Percentiles rank a stretch among this genome's conserved stretches.
Evolutionary conservation across 2,797 vertebrate genomes (phyloP).

Genomic region (Lepilemur septentrionalis): DNA sequence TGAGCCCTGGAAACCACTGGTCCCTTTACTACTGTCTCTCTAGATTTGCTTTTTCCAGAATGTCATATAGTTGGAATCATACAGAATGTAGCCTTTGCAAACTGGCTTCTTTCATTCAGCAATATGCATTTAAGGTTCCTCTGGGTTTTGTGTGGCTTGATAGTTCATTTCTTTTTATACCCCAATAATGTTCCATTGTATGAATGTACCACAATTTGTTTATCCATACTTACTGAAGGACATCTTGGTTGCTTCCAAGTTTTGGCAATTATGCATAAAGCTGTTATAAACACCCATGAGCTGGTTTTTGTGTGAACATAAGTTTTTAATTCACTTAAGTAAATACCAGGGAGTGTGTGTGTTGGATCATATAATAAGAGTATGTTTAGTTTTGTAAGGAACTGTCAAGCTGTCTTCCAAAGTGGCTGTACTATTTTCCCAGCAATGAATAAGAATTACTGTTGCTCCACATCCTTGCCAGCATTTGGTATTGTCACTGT

Average conservation of each 20-base stretch:
- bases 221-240: background rate
- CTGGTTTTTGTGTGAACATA: background rate
- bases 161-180: background rate
- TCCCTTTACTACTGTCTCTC: background rate
- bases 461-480: background rate
- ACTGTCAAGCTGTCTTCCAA: background rate
- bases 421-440: background rate
- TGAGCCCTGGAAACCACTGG: background rate
- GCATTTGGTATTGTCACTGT: background rate
- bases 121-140: background rate
- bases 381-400: background rate
- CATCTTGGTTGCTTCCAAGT: background rate
- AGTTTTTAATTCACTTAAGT: conserved; percentile 24
- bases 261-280: background rate
- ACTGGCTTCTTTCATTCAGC: background rate
- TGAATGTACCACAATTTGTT: background rate
- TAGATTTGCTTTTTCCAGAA: conserved; percentile 2
- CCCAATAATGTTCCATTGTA: background rate
- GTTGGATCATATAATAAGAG: background rate
- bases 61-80: background rate
- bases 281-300: background rate
- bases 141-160: background rate
- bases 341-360: background rate
- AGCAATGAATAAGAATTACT: background rate
- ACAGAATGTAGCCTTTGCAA: background rate